A percentile compares a stretch with the other conserved stretches of the same genome.
Evolutionary conservation across 2,113 vertebrate species (phyloP).

Genomic region (Sardina pilchardus): DNA sequence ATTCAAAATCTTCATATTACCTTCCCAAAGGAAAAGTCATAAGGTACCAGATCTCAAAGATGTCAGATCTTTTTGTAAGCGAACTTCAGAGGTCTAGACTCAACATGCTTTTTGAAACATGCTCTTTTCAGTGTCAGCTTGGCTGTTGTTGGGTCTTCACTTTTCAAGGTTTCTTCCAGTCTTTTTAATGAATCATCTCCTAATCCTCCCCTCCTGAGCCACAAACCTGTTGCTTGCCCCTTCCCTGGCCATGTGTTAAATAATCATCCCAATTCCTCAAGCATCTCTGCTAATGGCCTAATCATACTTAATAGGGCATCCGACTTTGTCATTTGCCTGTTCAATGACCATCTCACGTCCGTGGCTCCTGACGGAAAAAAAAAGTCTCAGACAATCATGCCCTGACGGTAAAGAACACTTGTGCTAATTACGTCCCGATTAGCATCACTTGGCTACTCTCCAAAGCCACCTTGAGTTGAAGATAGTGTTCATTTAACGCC

Average conservation of each 20-base stretch:
- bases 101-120: neutral
- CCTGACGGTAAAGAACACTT: neutral
- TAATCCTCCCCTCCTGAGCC: neutral
- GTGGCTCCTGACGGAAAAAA: neutral
- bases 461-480: neutral
- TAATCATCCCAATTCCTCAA: neutral
- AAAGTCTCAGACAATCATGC: neutral
- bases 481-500: neutral
- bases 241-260: neutral
- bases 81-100: too few relatives aligned
- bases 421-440: neutral
- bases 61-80: too few relatives aligned
- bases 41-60: too few relatives aligned
- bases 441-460: neutral
- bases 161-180: neutral
- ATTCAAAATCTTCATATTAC: too few relatives aligned
- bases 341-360: neutral
- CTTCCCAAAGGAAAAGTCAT: too few relatives aligned
- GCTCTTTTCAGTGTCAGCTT: neutral
- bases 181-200: neutral
- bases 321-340: neutral
- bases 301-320: slow-evolving; percentile 12
- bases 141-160: neutral
- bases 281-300: neutral
- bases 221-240: neutral